These are phyloP conservation scores for Drosophila peninsularis DNA, from an alignment of 2,888 invertebrate species.

Conservation along the genomic window DNA sequence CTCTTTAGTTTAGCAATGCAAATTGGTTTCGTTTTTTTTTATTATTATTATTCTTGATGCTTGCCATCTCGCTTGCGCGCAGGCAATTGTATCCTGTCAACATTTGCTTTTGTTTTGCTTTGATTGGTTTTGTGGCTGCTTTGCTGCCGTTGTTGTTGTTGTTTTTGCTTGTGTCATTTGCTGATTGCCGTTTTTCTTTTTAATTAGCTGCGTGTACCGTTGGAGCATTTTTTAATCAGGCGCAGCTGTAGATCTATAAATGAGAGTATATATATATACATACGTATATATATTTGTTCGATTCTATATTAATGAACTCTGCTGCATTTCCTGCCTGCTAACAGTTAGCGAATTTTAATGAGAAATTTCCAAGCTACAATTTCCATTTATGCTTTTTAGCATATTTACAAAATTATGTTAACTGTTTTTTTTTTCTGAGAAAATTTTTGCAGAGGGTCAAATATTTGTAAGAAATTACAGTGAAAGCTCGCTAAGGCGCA, in stretches of 20 bases:
- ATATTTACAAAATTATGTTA: slow-evolving; percentile 24
- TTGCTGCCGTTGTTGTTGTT: background rate
- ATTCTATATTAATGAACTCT: slow-evolving; percentile 9
- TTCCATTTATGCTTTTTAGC: slow-evolving; percentile 13
- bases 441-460: slow-evolving; percentile 19
- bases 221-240: slow-evolving; percentile 31
- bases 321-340: slow-evolving; percentile 30
- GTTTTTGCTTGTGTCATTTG: slow-evolving; percentile 42
- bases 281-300: background rate
- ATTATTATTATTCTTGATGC: slow-evolving; percentile 5
- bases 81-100: slow-evolving; percentile 44
- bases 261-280: background rate
- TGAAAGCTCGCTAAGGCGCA: background rate
- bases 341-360: slow-evolving; percentile 8
- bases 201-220: slow-evolving; percentile 46
- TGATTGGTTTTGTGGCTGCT: slow-evolving; percentile 25
- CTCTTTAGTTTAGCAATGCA: slow-evolving; percentile 23
- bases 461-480: background rate
- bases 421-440: slow-evolving; percentile 26
- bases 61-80: slow-evolving; percentile 14
- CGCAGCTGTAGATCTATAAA: slow-evolving; percentile 9
- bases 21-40: slow-evolving; percentile 20
- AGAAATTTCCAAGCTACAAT: background rate
- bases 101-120: slow-evolving; percentile 23
- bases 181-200: slow-evolving; percentile 52